Base-by-base conservation (phyloP, 1,140 invertebrate genomes). In the Drosophila subpulchrella region DNA sequence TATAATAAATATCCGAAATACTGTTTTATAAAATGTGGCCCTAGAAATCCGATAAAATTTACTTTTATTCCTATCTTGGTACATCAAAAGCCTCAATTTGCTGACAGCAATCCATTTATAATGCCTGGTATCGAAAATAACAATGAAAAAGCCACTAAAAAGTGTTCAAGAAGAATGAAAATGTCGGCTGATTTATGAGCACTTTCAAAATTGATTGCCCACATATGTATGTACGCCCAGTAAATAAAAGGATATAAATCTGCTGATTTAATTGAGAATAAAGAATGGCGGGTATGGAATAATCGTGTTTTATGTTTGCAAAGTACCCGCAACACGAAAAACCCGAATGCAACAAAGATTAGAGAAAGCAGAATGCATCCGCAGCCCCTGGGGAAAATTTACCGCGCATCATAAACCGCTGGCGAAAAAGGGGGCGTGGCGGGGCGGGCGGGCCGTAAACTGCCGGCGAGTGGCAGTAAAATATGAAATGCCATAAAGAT, bases 401-500 rank as follows among this genome's bases (percentile, higher is more conserved):
- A 68, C 67, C 57, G 51, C 44, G 65, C n/a, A 57, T 27, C 50
- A 57, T 71, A 71, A 71, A 71, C 65, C 66, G 51, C 63, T 36
- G 32, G 27, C 44, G 13, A 20, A 55, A 56, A 39, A 27, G 13
- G 17, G 59, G 59, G 27, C 32, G n/a, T 17, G 58, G 27, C n/a
- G 36, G 13, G 38, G 27, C 27, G 13, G n/a, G 39, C n/a, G 15
- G 27, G 30, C 15, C 60, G 20, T 66, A 68, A 66, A 68, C 32
- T 42, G 61, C 12, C 30, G 10, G 34, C 39, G 41, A 53, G 68
- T 13, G 56, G 73, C 42, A 75, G 62, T 76, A 76, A 77, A 61
- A 86, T 81, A 81, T 75, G 72, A 78, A 85, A 78, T 66, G 65
- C 56, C 82, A 78, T 81, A 78, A 81, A 85, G 72, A 81, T 75